Evolutionary conservation across 37 sponge, comb jelly and placozoan species (phyloP), one percentile per base, ranked within the genome.

Genomic region (Cliona cf. orientalis): DNA sequence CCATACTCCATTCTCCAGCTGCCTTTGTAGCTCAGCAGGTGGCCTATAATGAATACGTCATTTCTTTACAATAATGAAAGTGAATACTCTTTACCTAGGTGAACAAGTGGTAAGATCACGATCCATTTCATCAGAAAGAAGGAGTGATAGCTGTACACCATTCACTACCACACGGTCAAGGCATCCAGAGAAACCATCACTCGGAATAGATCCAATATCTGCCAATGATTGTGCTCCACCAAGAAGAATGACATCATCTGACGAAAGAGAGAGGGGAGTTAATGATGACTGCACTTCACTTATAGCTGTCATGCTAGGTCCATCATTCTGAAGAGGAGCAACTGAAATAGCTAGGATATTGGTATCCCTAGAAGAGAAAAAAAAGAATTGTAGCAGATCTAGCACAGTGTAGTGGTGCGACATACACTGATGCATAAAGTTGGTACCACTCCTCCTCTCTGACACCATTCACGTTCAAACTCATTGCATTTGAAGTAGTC

Each of bases 81-180:
- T n/a, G n/a, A n/a, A n/a, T n/a, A n/a, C n/a, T n/a, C n/a, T n/a
- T n/a, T n/a, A n/a, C n/a, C 89, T 71, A n/a, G 86, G 91, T 55
- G 79, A 82, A 81, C 91, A 91, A 11, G 70, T 45, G 11, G n/a
- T 19, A 1, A 80, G 42, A 2, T 46, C 7, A 29, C 23, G 64
- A 36, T 46, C 38, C 14, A 38, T 44, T 0, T 36, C 58, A 46
- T 79, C 58, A 28, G 91, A 81, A 31, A 56, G 6, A 0, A 80
- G 76, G 14, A 91, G 72, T 22, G 91, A 71, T 14, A 91, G 60
- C 3, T 28, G 81, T 12, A 35, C 57, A 37, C 42, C 33, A 43
- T 91, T 91, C 22, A 91, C 42, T 22, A 84, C 32, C 0, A 91
- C 86, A 59, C 72, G 64, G 32, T 91, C 91, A 1, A 91, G 55